Evolutionary conservation across 2,888 invertebrate genomes (phyloP).

Genomic region (Cacoxenus indagator): DNA sequence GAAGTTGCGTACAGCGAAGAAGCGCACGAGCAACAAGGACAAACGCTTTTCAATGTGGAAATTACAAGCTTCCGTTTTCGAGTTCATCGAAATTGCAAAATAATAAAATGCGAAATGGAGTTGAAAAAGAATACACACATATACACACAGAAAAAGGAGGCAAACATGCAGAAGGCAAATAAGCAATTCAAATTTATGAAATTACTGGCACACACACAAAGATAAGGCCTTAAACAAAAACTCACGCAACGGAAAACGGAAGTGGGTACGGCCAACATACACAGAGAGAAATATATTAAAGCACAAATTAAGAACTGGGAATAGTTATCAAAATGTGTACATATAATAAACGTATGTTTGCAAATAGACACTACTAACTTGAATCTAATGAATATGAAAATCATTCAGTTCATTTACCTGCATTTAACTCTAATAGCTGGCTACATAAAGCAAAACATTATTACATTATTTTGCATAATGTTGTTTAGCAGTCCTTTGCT

Average conservation of each 20-base stretch:
- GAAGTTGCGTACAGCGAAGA: background rate
- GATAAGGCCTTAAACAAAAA: conserved; percentile 6
- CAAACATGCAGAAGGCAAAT: conserved; percentile 36
- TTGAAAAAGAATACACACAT: conserved; percentile 36
- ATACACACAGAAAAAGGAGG: conserved; percentile 27
- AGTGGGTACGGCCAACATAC: conserved; percentile 60
- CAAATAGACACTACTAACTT: no score
- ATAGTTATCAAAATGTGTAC: no score
- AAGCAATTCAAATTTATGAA: conserved; percentile 56
- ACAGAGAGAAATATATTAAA: conserved; percentile 36
- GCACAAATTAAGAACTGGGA: no score
- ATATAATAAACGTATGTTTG: no score
- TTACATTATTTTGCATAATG: no score
- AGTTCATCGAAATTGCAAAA: conserved; percentile 51
- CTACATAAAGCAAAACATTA: no score
- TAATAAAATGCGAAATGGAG: conserved; percentile 22
- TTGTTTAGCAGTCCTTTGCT: no score
- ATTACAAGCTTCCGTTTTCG: conserved; percentile 55
- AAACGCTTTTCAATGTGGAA: conserved; percentile 41
- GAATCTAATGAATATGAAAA: no score
- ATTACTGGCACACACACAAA: conserved; percentile 32
- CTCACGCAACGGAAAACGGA: conserved; percentile 67
- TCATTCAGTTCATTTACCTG: no score
- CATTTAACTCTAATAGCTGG: no score
- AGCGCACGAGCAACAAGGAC: background rate